Evolutionary conservation across 2,888 invertebrate species (phyloP).

Genomic region (Pogonocherus hispidulus): DNA sequence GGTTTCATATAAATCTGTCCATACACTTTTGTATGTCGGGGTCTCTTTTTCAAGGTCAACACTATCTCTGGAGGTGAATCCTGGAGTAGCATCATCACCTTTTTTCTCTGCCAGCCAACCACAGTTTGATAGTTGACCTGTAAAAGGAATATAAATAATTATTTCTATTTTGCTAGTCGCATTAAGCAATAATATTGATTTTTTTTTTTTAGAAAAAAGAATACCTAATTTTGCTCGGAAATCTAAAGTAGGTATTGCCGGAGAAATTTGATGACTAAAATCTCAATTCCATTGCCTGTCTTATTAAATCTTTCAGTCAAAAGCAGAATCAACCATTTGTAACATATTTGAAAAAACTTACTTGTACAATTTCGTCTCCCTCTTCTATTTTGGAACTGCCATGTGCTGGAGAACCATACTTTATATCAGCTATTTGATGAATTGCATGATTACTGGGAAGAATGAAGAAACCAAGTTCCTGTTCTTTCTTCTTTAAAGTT

Average conservation of each 20-base stretch:
- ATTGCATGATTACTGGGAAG: constrained; percentile 87
- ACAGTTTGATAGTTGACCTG: constrained; percentile 81
- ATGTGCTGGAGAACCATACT: constrained; percentile 93
- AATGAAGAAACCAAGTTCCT: constrained; percentile 92
- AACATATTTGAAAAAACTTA: constrained; percentile 70
- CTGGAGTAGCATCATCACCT: constrained; percentile 80
- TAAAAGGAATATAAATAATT: background rate
- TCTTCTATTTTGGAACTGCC: constrained; percentile 92
- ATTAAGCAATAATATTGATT: background rate
- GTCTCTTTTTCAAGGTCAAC: constrained; percentile 86
- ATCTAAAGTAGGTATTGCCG: too few species aligned
- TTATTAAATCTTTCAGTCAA: too few species aligned
- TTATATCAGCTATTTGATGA: constrained; percentile 88
- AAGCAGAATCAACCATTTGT: too few species aligned
- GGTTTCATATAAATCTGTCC: constrained; percentile 82
- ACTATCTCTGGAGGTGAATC: constrained; percentile 87
- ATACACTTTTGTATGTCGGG: constrained; percentile 84
- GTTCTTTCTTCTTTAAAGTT: constrained; percentile 87
- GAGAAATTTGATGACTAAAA: too few species aligned
- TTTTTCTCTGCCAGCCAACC: constrained; percentile 87
- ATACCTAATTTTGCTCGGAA: too few species aligned
- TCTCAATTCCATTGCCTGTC: too few species aligned
- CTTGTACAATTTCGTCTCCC: constrained; percentile 97
- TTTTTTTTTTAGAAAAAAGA: too few species aligned
- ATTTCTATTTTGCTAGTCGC: too few species aligned